A percentile compares a stretch with the other conserved stretches of the same genome.
Evolutionary conservation across 2,113 vertebrate genomes (phyloP).

Genomic region (Craseonycteris thonglongyai): DNA sequence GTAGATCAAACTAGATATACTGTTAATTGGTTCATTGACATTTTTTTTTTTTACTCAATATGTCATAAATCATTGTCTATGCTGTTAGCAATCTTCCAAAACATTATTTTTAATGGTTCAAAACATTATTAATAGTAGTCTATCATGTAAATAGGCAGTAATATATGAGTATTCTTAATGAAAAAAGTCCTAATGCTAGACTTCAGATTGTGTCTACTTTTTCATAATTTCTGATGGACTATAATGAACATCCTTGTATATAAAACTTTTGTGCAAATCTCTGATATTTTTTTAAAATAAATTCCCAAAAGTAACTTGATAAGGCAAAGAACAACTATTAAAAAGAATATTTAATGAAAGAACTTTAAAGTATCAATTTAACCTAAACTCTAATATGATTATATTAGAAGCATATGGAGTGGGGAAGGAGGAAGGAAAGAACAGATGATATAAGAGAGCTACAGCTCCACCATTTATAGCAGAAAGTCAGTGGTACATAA

Average conservation of each 20-base stretch:
- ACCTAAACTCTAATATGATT: neutral
- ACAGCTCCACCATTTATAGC: neutral
- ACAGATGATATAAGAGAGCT: neutral
- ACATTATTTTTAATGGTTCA: neutral
- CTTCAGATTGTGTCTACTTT: neutral
- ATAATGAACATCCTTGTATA: neutral
- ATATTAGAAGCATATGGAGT: neutral
- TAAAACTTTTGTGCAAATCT: neutral
- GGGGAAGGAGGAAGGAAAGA: neutral
- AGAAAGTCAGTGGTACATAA: neutral
- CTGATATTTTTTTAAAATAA: neutral
- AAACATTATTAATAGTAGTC: neutral
- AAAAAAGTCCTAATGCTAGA: neutral
- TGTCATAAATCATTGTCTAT: neutral
- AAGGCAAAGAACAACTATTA: neutral
- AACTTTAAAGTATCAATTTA: constrained; percentile 26
- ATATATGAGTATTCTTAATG: neutral
- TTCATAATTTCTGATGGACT: neutral
- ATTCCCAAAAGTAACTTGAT: neutral
- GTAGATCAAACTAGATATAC: neutral
- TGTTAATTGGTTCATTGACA: neutral
- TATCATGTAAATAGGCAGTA: neutral
- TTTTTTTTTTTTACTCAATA: neutral
- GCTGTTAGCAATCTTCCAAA: neutral
- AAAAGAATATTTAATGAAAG: neutral